phyloP scores from a whole-genome alignment of 2,113 vertebrate genomes.

The Climacteris rufus region DNA sequence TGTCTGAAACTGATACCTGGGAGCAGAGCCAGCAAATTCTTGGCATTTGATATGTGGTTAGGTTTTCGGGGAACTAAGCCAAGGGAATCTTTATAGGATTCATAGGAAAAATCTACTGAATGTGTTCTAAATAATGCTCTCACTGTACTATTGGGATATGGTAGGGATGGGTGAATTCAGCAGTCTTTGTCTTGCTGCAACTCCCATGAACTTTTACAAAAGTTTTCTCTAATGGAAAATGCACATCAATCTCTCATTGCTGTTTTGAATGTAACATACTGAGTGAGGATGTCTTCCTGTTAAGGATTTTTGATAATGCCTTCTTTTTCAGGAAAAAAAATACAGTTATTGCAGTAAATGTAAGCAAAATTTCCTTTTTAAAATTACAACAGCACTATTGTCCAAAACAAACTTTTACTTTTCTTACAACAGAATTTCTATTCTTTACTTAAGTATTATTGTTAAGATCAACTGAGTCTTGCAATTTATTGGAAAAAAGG shows the following conservation, averaged over 20 bases:
- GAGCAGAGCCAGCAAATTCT: background rate
- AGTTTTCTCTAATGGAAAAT: background rate
- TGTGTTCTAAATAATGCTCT: background rate
- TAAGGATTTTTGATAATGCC: background rate
- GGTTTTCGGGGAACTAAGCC: background rate
- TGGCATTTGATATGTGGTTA: background rate
- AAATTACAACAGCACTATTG: background rate
- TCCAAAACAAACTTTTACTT: background rate
- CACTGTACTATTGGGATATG: background rate
- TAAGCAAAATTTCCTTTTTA: background rate
- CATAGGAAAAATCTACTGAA: background rate
- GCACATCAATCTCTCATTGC: background rate
- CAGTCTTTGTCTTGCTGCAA: background rate
- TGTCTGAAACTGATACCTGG: constrained; percentile 13
- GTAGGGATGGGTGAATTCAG: background rate
- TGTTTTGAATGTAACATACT: background rate
- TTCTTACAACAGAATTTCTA: background rate
- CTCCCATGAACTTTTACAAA: background rate
- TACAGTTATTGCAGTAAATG: background rate
- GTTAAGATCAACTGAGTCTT: accelerated
- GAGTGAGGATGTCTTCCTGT: background rate
- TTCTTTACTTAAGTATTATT: background rate
- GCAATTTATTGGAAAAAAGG: background rate
- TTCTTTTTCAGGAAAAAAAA: background rate
- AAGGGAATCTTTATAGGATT: background rate